Conservation (phyloP, 2,888 invertebrate genomes). For the Pterostichus madidus region DNA sequence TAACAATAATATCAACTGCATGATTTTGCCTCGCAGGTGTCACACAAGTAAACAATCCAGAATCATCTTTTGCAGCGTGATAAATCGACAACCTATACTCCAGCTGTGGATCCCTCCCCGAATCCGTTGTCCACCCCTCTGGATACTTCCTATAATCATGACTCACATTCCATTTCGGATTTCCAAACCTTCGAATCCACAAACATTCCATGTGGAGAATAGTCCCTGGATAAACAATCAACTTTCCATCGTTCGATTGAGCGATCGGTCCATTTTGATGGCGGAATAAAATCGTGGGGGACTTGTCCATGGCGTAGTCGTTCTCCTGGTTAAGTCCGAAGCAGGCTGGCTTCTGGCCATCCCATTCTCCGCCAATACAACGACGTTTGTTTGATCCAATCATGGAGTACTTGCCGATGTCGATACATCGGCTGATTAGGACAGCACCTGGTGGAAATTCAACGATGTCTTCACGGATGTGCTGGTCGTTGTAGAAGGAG, state of each 20-base stretch:
- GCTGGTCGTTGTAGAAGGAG: slow-evolving; percentile 89
- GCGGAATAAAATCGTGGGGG: slow-evolving; percentile 90
- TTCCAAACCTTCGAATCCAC: slow-evolving; percentile 91
- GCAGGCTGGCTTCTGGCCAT: slow-evolving; percentile 88
- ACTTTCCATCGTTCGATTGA: slow-evolving; percentile 91
- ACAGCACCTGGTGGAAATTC: slow-evolving; percentile 87
- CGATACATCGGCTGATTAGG: slow-evolving; percentile 84
- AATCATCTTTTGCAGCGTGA: slow-evolving; percentile 90
- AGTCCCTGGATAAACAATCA: slow-evolving; percentile 92
- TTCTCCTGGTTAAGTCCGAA: slow-evolving; percentile 91
- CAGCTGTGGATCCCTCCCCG: slow-evolving; percentile 87
- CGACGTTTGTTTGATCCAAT: slow-evolving; percentile 84
- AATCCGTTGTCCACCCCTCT: slow-evolving; percentile 91
- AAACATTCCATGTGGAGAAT: slow-evolving; percentile 93
- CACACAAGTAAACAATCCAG: slow-evolving; percentile 90
- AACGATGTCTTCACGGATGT: slow-evolving; percentile 86
- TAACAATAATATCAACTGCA: slow-evolving; percentile 88
- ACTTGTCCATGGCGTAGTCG: slow-evolving; percentile 92
- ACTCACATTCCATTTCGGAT: slow-evolving; percentile 90
- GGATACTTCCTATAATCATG: slow-evolving; percentile 85
- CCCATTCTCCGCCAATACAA: slow-evolving; percentile 90
- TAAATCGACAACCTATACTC: slow-evolving; percentile 91
- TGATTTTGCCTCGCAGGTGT: slow-evolving; percentile 91
- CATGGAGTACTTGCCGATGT: slow-evolving; percentile 89
- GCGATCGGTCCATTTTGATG: slow-evolving; percentile 91